These are phyloP conservation scores for Gymnosoma rotundatum DNA, from an alignment of 2,888 invertebrate genomes.

Conservation along the genomic window DNA sequence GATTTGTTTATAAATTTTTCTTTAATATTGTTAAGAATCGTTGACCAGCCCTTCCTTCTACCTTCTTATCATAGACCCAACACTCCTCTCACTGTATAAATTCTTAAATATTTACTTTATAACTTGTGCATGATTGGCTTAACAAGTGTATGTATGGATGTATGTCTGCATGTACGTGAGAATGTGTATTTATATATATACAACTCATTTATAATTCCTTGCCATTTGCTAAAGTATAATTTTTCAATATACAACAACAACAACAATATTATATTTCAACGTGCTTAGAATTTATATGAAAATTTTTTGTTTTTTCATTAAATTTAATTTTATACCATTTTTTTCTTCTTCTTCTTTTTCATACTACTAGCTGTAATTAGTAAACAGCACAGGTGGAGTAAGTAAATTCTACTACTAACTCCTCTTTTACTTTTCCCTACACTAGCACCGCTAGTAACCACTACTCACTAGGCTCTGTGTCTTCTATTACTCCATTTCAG, in stretches of 20 bases:
- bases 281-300: conserved; percentile 58
- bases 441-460: not conserved
- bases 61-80: not conserved
- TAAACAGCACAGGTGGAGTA: conserved; percentile 66
- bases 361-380: conserved; percentile 57
- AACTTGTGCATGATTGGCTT: conserved; percentile 51
- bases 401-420: conserved; percentile 39
- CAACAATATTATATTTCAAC: conserved; percentile 48
- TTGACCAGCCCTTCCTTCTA: not conserved
- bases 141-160: conserved; percentile 33
- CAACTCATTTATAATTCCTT: conserved; percentile 69
- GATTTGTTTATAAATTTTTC: conserved; percentile 36
- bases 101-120: conserved; percentile 56
- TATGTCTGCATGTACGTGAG: conserved; percentile 16
- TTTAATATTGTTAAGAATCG: conserved; percentile 17
- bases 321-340: conserved; percentile 28
- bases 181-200: conserved; percentile 12
- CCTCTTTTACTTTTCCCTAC: conserved; percentile 19
- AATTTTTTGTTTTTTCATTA: not conserved
- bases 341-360: not conserved
- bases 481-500: not conserved
- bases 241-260: conserved; percentile 56
- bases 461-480: not conserved
- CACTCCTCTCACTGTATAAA: conserved; percentile 7
- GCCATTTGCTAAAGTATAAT: conserved; percentile 67